Percentiles rank a stretch among this genome's conserved stretches.
Evolutionary conservation across 64 coral and sea anemone species (phyloP).

Genomic region (Porites lutea): DNA sequence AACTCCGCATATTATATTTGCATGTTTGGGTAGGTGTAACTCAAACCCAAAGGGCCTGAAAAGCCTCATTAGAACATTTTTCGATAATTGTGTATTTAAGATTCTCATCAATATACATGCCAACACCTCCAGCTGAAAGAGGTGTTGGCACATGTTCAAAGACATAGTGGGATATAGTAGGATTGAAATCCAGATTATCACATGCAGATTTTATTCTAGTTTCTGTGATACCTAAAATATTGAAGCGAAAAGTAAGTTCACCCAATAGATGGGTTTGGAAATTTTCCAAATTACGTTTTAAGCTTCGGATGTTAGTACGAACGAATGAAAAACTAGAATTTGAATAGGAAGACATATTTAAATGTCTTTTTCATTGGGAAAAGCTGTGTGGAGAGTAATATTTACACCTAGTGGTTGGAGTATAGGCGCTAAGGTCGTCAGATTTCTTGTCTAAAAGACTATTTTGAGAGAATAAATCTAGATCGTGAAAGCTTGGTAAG

Average conservation of each 20-base stretch:
- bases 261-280: no score
- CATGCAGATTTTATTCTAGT: background rate
- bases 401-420: background rate
- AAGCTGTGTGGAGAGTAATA: conserved; percentile 7
- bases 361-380: background rate
- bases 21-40: no score
- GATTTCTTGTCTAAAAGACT: background rate
- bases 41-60: no score
- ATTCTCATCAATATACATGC: conserved; percentile 49
- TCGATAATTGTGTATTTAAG: conserved; percentile 33
- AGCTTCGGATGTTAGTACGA: background rate
- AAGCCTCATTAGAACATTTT: no score
- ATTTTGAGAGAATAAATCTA: conserved; percentile 1
- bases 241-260: no score
- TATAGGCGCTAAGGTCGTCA: background rate
- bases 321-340: conserved; percentile 4
- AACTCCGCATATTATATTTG: no score
- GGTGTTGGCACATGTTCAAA: conserved; percentile 44
- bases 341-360: background rate
- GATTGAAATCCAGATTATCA: conserved; percentile 22
- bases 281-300: background rate
- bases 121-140: conserved; percentile 38
- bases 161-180: background rate
- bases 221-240: no score
- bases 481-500: no score